Evolutionary conservation across 2,888 invertebrate species (phyloP), one percentile per base, ranked within the genome.

Genomic region (Trachelus stipa): DNA sequence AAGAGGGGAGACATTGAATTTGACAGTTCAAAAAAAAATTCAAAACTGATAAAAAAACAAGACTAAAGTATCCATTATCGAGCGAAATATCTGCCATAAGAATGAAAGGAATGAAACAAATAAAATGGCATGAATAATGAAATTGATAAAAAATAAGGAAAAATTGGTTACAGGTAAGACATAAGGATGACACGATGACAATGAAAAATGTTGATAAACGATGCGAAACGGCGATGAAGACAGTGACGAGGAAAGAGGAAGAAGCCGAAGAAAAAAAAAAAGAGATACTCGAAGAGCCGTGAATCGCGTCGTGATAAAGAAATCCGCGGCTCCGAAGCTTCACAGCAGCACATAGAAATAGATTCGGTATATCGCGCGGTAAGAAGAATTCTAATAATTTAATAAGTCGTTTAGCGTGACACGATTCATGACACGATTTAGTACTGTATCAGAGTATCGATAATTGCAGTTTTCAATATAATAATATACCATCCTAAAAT

Each of bases 401-500:
- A 89, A 88, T 87, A 88, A 89, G 86, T 88, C 86, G 86, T 87
- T 89, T 87, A 88, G 88, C 87, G 88, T 87, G 89, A 86, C 87
- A 85, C 75, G 82, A 80, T 79, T 80, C 79, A 84, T 86, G 87
- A 86, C 87, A 86, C 88, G 88, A 80, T 79, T 77, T 83, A 85
- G 86, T 87, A 88, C 87, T 86, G 86, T 85, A 86, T 87, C 87
- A 84, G 89, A 89, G 88, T 88, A 89, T 88, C 87, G 87, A 89
- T 89, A 89, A 88, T 89, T 88, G 88, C 87, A 87, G 86, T 87
- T 87, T 85, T 88, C 85, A 87, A 88, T 89, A 88, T 88, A 87
- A 88, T 88, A 85, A 88, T 89, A 90, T 89, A 90, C 89, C 89
- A 85, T 90, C 88, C 89, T 89, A 91, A 90, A 91, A 91, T 91